Percentiles rank a stretch among this genome's conserved stretches.
These are phyloP conservation scores for Corydoras maculifer DNA, from an alignment of 2,113 vertebrate species.

Conservation along the genomic window DNA sequence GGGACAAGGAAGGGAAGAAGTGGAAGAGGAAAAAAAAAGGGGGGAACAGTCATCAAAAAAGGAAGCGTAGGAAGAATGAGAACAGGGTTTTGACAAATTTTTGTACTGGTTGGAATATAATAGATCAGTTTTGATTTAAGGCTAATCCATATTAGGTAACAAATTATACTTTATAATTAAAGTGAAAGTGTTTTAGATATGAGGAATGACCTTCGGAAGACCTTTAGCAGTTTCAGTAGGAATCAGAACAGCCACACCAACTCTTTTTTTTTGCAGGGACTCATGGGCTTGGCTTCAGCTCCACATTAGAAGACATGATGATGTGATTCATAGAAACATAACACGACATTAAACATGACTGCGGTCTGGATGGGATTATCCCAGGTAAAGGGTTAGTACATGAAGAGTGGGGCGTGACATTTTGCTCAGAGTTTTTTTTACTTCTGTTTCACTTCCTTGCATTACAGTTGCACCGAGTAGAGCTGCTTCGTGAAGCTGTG, in stretches of 20 bases:
- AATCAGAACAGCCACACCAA: not conserved
- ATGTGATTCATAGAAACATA: not conserved
- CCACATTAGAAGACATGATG: not conserved
- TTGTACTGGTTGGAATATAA: no score
- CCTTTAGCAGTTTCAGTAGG: slow-evolving; percentile 12
- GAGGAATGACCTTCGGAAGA: slow-evolving; percentile 10
- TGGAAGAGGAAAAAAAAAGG: no score
- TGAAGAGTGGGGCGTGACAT: slow-evolving; percentile 3
- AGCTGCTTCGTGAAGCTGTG: no score
- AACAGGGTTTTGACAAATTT: no score
- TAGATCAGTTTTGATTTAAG: no score
- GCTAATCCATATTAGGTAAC: no score
- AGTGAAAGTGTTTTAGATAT: no score
- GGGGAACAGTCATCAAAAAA: no score
- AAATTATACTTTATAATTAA: no score
- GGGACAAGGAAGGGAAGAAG: no score
- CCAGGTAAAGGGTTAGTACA: slow-evolving; percentile 3
- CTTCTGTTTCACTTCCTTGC: not conserved
- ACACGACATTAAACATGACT: slow-evolving; percentile 9
- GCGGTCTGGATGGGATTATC: slow-evolving; percentile 13
- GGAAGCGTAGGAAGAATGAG: no score
- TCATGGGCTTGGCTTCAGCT: not conserved
- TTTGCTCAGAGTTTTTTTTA: not conserved
- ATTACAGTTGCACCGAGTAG: no score
- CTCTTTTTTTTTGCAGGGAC: not conserved